phyloP scores from a whole-genome alignment of 2,888 invertebrate genomes.

The Drosophila helvetica region DNA sequence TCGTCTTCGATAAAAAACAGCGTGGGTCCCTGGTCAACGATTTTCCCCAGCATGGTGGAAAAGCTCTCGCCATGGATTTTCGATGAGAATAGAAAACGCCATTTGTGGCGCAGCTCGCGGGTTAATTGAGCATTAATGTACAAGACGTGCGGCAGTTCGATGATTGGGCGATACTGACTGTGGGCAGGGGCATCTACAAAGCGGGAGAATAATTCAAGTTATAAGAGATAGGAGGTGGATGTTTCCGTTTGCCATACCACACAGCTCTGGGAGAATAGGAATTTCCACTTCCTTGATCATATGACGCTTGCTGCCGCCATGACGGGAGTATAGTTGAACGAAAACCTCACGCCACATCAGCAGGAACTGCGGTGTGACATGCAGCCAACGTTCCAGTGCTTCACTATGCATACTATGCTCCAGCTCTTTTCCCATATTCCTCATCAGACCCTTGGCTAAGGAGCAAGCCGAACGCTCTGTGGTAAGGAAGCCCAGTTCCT shows the following conservation, averaged over 20 bases:
- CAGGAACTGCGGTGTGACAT: conserved; percentile 85
- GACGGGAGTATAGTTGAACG: conserved; percentile 84
- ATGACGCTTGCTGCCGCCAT: conserved; percentile 65
- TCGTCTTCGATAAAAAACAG: conserved; percentile 93
- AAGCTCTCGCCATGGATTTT: conserved; percentile 96
- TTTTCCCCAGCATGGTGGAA: conserved; percentile 90
- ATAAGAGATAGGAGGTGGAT: not conserved
- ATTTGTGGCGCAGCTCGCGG: conserved; percentile 89
- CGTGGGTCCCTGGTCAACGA: conserved; percentile 92
- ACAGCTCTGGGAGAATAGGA: conserved; percentile 60
- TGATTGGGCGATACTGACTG: conserved; percentile 90
- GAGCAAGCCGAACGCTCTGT: conserved; percentile 86
- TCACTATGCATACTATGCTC: conserved; percentile 73
- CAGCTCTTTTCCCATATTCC: conserved; percentile 75
- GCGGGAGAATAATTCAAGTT: not conserved
- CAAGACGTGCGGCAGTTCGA: conserved; percentile 90
- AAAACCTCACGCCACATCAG: conserved; percentile 86
- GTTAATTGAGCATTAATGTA: conserved; percentile 93
- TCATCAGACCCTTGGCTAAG: conserved; percentile 86
- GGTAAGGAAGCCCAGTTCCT: conserved; percentile 86
- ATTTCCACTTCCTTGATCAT: conserved; percentile 63
- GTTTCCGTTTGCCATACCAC: conserved; percentile 43
- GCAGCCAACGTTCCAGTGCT: conserved; percentile 83
- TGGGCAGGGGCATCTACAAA: conserved; percentile 87
- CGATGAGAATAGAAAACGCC: conserved; percentile 95